Conservation (phyloP, 2,888 invertebrate species). For the Ectemnius lituratus region DNA sequence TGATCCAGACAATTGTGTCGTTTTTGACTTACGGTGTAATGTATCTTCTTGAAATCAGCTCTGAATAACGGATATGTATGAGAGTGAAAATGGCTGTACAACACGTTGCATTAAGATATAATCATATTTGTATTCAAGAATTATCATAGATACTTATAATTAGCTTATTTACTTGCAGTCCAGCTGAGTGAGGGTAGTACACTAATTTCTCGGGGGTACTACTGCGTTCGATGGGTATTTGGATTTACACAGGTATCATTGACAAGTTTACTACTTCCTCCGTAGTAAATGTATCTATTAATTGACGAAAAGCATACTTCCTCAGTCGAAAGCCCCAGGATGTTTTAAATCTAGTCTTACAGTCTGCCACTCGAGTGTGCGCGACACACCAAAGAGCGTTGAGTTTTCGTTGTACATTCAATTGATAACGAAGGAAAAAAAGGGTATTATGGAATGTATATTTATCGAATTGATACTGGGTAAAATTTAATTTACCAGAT, state of each 20-base stretch:
- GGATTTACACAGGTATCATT: conserved; percentile 2
- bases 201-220: conserved; percentile 54
- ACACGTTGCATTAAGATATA: conserved; percentile 59
- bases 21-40: conserved; percentile 49
- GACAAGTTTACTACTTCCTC: background rate
- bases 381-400: conserved; percentile 62
- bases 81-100: conserved; percentile 43
- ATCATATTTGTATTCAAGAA: conserved; percentile 59
- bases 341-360: conserved; percentile 67
- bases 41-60: conserved; percentile 33
- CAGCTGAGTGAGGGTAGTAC: conserved; percentile 54
- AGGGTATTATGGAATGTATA: conserved; percentile 21
- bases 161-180: conserved; percentile 54
- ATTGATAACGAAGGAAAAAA: conserved; percentile 23
- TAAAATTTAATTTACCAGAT: conserved; percentile 14
- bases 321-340: conserved; percentile 29
- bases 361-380: conserved; percentile 54
- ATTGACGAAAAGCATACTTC: conserved; percentile 32
- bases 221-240: conserved; percentile 37
- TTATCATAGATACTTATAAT: conserved; percentile 52
- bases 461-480: conserved; percentile 20
- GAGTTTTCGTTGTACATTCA: conserved; percentile 44
- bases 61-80: conserved; percentile 36
- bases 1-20: conserved; percentile 46
- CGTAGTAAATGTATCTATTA: conserved; percentile 21